These are phyloP conservation scores for Vanacampus margaritifer DNA, from an alignment of 2,113 vertebrate genomes.

Conservation along the genomic window DNA sequence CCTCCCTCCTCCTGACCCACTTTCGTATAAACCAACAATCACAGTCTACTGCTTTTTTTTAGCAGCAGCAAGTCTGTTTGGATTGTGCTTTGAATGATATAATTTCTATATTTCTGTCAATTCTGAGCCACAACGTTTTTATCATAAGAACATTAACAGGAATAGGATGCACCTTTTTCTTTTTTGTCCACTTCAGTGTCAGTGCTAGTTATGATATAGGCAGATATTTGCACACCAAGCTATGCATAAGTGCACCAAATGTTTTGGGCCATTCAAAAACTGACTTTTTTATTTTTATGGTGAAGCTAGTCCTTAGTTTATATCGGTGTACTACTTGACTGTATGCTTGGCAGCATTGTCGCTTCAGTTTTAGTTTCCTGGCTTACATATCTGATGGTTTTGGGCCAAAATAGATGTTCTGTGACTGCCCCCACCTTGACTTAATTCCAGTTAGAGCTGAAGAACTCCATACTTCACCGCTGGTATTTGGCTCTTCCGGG, in stretches of 20 bases:
- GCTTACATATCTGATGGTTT: no score
- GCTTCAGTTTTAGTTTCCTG: no score
- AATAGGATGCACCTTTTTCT: background rate
- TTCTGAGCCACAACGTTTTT: background rate
- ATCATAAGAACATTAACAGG: background rate
- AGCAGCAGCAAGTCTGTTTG: background rate
- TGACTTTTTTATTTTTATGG: no score
- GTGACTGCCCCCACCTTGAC: no score
- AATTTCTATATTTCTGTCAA: background rate
- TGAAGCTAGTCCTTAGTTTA: background rate
- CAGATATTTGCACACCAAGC: background rate
- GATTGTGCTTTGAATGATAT: background rate
- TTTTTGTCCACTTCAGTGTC: background rate
- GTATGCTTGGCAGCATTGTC: no score
- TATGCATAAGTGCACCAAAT: background rate
- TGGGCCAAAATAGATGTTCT: no score
- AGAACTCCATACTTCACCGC: no score
- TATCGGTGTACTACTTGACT: background rate
- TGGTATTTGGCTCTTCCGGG: no score
- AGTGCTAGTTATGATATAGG: background rate
- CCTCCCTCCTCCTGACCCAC: constrained; percentile 52
- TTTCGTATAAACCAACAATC: constrained; percentile 49
- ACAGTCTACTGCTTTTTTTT: constrained; percentile 30
- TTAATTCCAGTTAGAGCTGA: no score
- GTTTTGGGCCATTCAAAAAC: no score